A percentile compares a stretch with the other conserved stretches of the same genome.
These are phyloP conservation scores for Macheiramphus alcinus DNA, from an alignment of 2,113 vertebrate species.

Conservation along the genomic window DNA sequence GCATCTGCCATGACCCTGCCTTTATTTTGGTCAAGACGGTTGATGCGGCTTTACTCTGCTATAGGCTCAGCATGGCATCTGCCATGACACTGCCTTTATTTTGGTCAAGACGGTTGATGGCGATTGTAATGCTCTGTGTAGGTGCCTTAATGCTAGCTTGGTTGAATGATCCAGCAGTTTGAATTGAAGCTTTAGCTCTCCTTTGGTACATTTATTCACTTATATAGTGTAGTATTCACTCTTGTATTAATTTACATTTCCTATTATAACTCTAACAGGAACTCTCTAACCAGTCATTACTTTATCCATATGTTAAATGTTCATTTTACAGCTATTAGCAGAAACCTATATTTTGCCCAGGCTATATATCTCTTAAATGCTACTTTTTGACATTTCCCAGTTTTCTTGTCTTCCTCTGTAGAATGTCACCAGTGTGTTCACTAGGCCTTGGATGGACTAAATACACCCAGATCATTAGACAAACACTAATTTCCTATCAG, in stretches of 20 bases:
- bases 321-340: slow-evolving; percentile 1
- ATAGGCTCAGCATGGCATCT: rapidly evolving
- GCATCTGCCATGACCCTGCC: not conserved
- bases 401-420: not conserved
- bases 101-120: not conserved
- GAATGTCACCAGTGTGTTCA: not conserved
- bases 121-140: not conserved
- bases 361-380: not conserved
- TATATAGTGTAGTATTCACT: not conserved
- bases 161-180: not conserved
- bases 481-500: not conserved
- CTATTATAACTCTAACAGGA: not conserved
- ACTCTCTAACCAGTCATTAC: not conserved
- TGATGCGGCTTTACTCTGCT: rapidly evolving
- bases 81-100: not conserved
- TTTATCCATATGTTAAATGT: not conserved
- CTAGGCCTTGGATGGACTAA: not conserved
- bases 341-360: not conserved
- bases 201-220: not conserved
- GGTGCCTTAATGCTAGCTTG: not conserved
- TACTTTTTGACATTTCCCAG: not conserved
- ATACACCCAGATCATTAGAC: not conserved
- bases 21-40: not conserved
- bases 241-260: not conserved
- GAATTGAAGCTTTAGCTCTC: not conserved